Evolutionary conservation across 2,113 vertebrate species (phyloP).

Genomic region (Chlamydotis undulata): DNA sequence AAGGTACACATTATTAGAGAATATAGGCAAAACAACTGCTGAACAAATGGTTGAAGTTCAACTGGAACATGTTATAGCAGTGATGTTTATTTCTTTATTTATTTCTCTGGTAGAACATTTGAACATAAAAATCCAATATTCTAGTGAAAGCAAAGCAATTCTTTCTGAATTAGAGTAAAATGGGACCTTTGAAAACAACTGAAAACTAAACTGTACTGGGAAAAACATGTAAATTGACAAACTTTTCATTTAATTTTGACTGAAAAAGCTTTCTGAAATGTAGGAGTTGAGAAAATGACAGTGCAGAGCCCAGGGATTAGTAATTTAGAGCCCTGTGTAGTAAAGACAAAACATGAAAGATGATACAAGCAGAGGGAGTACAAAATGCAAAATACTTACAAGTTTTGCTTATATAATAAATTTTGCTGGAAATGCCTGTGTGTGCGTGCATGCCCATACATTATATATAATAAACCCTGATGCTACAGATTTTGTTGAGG

Average conservation of each 20-base stretch:
- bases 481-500: neutral
- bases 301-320: neutral
- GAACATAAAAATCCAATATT: neutral
- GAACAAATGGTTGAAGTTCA: neutral
- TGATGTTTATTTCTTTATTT: neutral
- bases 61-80: neutral
- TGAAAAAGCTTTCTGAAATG: neutral
- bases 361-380: neutral
- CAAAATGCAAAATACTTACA: neutral
- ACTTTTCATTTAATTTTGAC: neutral
- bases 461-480: neutral
- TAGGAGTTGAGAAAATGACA: neutral
- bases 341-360: neutral
- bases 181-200: neutral
- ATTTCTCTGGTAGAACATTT: neutral
- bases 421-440: neutral
- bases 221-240: neutral
- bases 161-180: neutral
- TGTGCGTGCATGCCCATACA: rapidly evolving
- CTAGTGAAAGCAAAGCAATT: neutral
- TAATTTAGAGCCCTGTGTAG: neutral
- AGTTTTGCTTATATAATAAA: neutral
- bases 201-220: neutral
- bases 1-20: neutral
- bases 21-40: neutral